These are phyloP conservation scores for Ptychoptera albimana DNA, from an alignment of 2,888 invertebrate genomes.

Conservation along the genomic window DNA sequence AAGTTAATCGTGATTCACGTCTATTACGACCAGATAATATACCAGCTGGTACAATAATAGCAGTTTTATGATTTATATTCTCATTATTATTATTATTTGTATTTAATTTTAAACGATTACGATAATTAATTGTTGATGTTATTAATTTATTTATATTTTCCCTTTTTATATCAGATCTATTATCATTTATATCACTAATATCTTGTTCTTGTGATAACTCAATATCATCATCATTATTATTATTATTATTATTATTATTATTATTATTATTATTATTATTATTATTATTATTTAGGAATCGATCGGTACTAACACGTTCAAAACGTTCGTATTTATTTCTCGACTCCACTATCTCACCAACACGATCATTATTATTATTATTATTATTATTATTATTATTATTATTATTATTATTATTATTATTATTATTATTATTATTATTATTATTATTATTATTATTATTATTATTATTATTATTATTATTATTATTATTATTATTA, in stretches of 20 bases:
- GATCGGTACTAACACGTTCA: constrained; percentile 5
- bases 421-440: constrained; percentile 12
- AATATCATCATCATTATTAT: constrained; percentile 3
- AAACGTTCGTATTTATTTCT: constrained; percentile 5
- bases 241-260: constrained; percentile 2
- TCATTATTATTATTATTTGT: neutral
- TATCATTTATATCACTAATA: neutral
- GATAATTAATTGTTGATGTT: neutral
- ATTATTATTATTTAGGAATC: constrained; percentile 3
- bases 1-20: constrained; percentile 7
- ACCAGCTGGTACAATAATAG: neutral
- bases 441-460: constrained; percentile 8
- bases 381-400: constrained; percentile 8
- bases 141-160: neutral
- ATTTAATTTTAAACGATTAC: no score
- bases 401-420: constrained; percentile 12
- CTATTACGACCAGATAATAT: constrained; percentile 6
- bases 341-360: constrained; percentile 10
- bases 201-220: neutral
- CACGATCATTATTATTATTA: constrained; percentile 11
- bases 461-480: constrained; percentile 9
- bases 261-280: constrained; percentile 1
- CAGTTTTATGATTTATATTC: neutral
- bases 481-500: constrained; percentile 13
- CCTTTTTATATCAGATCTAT: constrained; percentile 1